Conservation (phyloP, 2,888 invertebrate genomes). For the Acleris sparsana region DNA sequence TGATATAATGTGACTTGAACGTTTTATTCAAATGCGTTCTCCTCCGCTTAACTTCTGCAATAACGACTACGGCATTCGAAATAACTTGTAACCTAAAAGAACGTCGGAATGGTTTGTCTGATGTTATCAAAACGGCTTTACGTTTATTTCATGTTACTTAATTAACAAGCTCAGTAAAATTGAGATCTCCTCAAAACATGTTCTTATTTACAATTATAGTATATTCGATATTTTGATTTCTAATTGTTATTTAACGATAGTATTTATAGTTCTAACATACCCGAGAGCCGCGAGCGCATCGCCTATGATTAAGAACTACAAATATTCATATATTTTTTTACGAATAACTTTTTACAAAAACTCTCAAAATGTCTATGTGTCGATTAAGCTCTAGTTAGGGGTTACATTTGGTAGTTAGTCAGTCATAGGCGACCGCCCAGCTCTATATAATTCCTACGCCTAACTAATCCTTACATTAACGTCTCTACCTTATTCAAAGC, state of each 20-base stretch:
- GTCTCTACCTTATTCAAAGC: background rate
- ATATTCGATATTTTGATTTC: constrained; percentile 21
- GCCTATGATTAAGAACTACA: constrained; percentile 46
- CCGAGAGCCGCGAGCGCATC: constrained; percentile 38
- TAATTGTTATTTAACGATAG: constrained; percentile 13
- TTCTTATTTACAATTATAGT: constrained; percentile 19
- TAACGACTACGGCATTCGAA: too few species aligned
- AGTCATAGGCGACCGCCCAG: constrained; percentile 51
- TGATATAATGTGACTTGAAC: too few species aligned
- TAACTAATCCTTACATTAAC: constrained; percentile 17
- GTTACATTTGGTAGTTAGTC: constrained; percentile 51
- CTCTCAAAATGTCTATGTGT: constrained; percentile 48
- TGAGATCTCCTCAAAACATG: constrained; percentile 25
- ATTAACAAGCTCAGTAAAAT: constrained; percentile 16
- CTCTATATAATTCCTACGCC: constrained; percentile 12
- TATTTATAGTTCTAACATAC: constrained; percentile 15
- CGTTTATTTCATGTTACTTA: constrained; percentile 4
- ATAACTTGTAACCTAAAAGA: background rate
- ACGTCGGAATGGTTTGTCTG: background rate
- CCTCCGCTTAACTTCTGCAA: too few species aligned
- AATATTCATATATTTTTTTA: constrained; percentile 40
- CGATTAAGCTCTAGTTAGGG: constrained; percentile 65
- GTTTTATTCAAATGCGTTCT: too few species aligned
- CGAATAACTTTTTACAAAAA: constrained; percentile 42
- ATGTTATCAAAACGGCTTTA: background rate